These are phyloP conservation scores for Arge pagana DNA, from an alignment of 2,888 invertebrate species.

Conservation along the genomic window DNA sequence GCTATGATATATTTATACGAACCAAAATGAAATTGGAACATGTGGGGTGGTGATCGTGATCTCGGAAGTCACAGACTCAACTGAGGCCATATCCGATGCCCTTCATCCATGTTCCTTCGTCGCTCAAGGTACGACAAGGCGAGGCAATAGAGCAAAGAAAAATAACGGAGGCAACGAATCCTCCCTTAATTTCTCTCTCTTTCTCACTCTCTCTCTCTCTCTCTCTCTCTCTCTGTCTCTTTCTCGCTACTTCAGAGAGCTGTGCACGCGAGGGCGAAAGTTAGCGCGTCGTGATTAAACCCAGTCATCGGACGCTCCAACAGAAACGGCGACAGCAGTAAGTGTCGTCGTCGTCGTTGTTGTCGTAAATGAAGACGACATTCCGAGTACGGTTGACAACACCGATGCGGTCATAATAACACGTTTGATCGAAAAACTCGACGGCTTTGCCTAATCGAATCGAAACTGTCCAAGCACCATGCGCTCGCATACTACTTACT, in stretches of 20 bases:
- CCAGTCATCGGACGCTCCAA: constrained; percentile 8
- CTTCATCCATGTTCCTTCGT: constrained; percentile 17
- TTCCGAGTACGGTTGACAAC: neutral
- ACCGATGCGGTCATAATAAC: constrained; percentile 12
- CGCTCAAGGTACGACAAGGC: constrained; percentile 17
- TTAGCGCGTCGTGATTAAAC: constrained; percentile 1
- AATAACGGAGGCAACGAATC: no score
- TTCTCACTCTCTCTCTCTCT: constrained; percentile 29
- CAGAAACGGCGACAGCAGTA: constrained; percentile 11
- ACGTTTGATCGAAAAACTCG: constrained; percentile 16
- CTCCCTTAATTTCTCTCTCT: no score
- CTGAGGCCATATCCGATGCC: constrained; percentile 19
- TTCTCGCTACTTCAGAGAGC: constrained; percentile 28
- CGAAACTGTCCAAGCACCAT: constrained; percentile 46
- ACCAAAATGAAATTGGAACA: constrained; percentile 14
- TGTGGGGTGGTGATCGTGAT: constrained; percentile 6
- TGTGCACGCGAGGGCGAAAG: constrained; percentile 27
- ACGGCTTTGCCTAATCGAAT: constrained; percentile 44
- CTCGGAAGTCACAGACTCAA: constrained; percentile 7
- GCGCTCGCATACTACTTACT: constrained; percentile 42
- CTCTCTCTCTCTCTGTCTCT: constrained; percentile 25
- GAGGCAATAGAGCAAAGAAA: no score
- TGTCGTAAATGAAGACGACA: constrained; percentile 5
- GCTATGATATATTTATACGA: no score
- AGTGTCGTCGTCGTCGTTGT: constrained; percentile 19